Evolutionary conservation across 2,113 vertebrate genomes (phyloP), one percentile per base, ranked within the genome.

Genomic region (Gnathonemus longibarbis): DNA sequence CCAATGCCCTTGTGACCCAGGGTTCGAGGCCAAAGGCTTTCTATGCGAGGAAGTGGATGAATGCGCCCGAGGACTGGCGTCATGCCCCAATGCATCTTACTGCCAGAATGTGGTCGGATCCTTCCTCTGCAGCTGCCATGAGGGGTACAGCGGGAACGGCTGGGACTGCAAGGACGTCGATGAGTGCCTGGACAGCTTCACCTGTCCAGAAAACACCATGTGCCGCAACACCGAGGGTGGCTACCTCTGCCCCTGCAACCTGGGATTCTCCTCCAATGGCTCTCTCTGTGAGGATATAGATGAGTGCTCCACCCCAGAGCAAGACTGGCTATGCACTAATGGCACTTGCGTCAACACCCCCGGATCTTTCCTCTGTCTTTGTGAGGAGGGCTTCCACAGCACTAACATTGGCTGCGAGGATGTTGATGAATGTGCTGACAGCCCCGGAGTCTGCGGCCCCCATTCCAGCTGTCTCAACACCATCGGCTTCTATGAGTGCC

Each of bases 21-120:
- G 96, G 42, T 96, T 96, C 92, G 91, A 88, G 8, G 89, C 90
- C 27, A 96, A 96, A 19, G 52, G 56, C 58, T 94, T 93, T 2
- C 53, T 93, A n/a, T 97, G 96, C 91, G 90, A 93, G 77, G 96
- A 97, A 56, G 50, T 96, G 52, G 92, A 97, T 62, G 96, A 97
- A 92, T 97, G 96, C 89, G 77, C 90, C 17, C 91, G 93, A 11
- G 89, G 89, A 0, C 90, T 92, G 35, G 90, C 89, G 15, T 91
- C 52, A 88, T 96, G 96, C 87, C 94, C 94, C 17, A 89, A 94
- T 88, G 94, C 92, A 66, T 95, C 95, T 21, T 89, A 85, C 56
- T 97, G 96, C 92, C 58, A 91, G 2, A 97, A 97, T 89, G 95
- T 93, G 53, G 45, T 92, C 11, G 96, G 96, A 27, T 95, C 94